Conservation (phyloP, 2,797 vertebrate genomes). For the Tapera naevia region DNA sequence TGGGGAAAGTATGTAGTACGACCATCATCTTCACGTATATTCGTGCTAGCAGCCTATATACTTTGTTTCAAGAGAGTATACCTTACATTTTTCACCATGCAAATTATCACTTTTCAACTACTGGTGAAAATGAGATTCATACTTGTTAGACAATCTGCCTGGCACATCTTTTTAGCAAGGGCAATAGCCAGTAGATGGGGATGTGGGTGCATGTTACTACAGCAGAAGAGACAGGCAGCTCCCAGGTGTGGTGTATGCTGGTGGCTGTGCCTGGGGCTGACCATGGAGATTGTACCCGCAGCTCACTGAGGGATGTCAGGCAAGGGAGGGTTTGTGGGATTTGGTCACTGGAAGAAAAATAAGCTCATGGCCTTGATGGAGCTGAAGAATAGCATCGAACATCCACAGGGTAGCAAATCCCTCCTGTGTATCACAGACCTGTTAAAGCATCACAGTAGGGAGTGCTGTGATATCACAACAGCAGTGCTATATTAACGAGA, state of each 20-base stretch:
- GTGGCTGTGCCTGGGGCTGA: background rate
- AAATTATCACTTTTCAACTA: background rate
- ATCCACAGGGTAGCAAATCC: background rate
- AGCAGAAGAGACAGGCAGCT: background rate
- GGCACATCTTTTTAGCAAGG: background rate
- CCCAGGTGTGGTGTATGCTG: background rate
- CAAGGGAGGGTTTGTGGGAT: accelerated
- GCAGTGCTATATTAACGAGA: accelerated
- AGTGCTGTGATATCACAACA: background rate
- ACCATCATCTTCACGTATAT: background rate
- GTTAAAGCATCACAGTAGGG: background rate
- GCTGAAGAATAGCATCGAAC: background rate
- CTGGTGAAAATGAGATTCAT: background rate
- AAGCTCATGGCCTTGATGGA: background rate
- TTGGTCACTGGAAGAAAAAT: accelerated
- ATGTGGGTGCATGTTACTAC: background rate
- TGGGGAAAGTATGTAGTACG: background rate
- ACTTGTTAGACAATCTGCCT: background rate
- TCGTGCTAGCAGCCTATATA: background rate
- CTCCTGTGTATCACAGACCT: background rate
- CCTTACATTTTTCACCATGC: background rate
- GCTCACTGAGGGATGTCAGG: background rate
- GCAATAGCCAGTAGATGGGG: background rate
- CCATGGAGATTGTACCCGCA: background rate
- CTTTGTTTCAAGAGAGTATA: background rate